Base-by-base conservation (phyloP, 2,888 invertebrate species). In the Acrocyrtus sp. region DNA sequence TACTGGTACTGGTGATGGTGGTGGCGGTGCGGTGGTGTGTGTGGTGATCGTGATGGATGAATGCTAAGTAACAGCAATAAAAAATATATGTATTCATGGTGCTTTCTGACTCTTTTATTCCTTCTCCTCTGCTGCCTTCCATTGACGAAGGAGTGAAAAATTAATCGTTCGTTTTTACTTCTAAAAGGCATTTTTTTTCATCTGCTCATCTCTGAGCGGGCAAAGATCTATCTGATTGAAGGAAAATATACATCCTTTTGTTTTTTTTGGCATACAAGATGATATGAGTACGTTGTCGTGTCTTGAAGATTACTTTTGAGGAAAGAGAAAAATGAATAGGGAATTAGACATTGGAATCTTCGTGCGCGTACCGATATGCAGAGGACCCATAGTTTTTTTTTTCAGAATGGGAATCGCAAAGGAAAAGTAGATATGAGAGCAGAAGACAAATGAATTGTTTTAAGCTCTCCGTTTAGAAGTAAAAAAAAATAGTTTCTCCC, bases 371-470 rank as follows among this genome's bases (percentile, higher is more conserved):
- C 34, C 34, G 12, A 8, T 34, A 8, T 34, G n/a, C n/a, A n/a
- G n/a, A n/a, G n/a, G n/a, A n/a, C n/a, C n/a, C n/a, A n/a, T n/a
- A n/a, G n/a, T n/a, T n/a, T n/a, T n/a, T n/a, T n/a, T n/a, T n/a
- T n/a, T n/a, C n/a, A n/a, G n/a, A n/a, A n/a, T n/a, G n/a, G n/a
- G n/a, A 10, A 39, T 26, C 17, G 21, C 19, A 58, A 22, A 22
- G 34, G 26, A 24, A 54, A 22, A 68, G n/a, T n/a, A n/a, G 34
- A 34, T 34, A 34, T 34, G 34, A 12, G 12, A 29, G 70, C 57
- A 75, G 66, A 77, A 77, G 74, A 77, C 74, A 76, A 73, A 77
- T 79, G 76, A 79, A 77, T 76, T 67, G 34, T 34, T 62, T 72
- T 53, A 68, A 5, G 5, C 34, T 34, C 34, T 34, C 34, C 34